phyloP scores from a whole-genome alignment of 2,888 invertebrate species.

The Rotaria sp. region DNA sequence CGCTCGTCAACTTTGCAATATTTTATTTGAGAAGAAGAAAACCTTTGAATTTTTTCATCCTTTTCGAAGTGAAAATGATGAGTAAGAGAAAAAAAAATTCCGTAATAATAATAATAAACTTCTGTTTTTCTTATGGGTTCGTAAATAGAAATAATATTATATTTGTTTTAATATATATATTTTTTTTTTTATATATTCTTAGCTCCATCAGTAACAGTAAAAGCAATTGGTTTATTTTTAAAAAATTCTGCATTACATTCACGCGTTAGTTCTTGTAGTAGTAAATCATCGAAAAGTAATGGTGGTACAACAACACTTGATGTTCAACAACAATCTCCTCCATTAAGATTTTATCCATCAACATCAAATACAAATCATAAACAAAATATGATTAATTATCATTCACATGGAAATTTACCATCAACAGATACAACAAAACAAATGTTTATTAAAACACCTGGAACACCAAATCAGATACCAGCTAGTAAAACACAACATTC shows the following conservation, averaged over 20 bases:
- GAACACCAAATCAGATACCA: neutral
- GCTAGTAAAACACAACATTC: neutral
- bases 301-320: neutral
- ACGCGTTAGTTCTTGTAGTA: constrained; percentile 21
- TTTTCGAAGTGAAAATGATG: neutral
- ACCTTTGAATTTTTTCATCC: neutral
- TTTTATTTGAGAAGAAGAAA: neutral
- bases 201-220: constrained; percentile 26
- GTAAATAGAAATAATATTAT: neutral
- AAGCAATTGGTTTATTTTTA: constrained; percentile 8
- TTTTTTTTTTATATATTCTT: neutral
- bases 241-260: constrained; percentile 23
- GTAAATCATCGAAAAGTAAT: neutral
- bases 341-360: neutral
- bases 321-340: neutral
- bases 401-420: neutral
- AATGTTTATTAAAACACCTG: neutral
- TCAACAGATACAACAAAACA: neutral
- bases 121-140: neutral
- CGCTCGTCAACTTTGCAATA: neutral
- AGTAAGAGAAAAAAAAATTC: neutral
- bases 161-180: neutral
- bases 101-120: neutral
- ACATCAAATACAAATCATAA: neutral
- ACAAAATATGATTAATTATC: neutral